A percentile compares a stretch with the other conserved stretches of the same genome.
These are phyloP conservation scores for Papilio helenus DNA, from an alignment of 1,140 invertebrate species.

Conservation along the genomic window DNA sequence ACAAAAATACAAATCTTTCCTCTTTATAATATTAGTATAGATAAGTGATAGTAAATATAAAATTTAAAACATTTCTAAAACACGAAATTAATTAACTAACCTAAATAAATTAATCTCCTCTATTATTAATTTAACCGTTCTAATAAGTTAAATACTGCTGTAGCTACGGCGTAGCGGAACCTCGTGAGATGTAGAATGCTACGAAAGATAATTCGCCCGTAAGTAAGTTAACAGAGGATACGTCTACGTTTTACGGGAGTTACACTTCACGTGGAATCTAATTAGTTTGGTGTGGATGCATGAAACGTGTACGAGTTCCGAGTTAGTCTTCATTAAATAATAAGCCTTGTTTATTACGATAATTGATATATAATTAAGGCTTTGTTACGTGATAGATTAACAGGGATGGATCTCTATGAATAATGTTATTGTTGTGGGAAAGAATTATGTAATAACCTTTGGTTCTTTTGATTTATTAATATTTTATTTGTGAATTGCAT, in stretches of 20 bases:
- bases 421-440: neutral
- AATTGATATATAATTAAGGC: neutral
- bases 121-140: constrained; percentile 34
- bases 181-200: constrained; percentile 31
- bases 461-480: neutral
- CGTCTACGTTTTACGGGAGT: constrained; percentile 71
- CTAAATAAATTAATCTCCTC: neutral
- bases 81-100: constrained; percentile 13
- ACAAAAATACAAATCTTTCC: too few relatives aligned
- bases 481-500: too few relatives aligned
- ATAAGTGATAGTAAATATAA: too few relatives aligned
- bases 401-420: neutral
- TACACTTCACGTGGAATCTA: constrained; percentile 74
- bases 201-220: constrained; percentile 56
- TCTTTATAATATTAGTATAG: too few relatives aligned
- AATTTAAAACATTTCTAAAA: neutral
- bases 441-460: neutral
- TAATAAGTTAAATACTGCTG: constrained; percentile 9
- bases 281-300: constrained; percentile 58
- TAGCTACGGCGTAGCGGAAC: constrained; percentile 14
- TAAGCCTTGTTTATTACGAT: constrained; percentile 23
- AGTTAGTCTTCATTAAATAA: constrained; percentile 30
- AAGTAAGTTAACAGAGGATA: constrained; percentile 58
- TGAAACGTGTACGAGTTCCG: constrained; percentile 34
- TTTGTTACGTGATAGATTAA: constrained; percentile 16